These are phyloP conservation scores for Hypercompe scribonia DNA, from an alignment of 2,888 invertebrate species.

Conservation along the genomic window DNA sequence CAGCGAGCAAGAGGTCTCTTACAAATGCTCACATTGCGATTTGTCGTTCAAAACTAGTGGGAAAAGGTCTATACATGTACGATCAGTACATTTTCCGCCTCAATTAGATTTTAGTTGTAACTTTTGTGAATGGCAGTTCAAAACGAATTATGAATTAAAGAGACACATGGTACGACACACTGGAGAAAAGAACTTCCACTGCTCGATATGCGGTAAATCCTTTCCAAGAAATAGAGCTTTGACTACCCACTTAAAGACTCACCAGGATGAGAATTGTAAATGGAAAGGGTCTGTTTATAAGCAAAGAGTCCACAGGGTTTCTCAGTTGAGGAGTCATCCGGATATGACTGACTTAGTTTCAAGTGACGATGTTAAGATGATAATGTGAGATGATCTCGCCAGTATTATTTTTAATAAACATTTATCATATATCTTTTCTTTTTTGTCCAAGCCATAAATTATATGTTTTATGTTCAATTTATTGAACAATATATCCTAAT, in stretches of 20 bases:
- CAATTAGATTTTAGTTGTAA: constrained; percentile 68
- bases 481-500: no score
- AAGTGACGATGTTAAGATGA: constrained; percentile 41
- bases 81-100: constrained; percentile 72
- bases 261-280: constrained; percentile 69
- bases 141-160: constrained; percentile 75
- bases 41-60: constrained; percentile 77
- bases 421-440: neutral
- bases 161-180: constrained; percentile 77
- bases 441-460: neutral
- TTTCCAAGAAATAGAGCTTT: constrained; percentile 71
- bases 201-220: constrained; percentile 71
- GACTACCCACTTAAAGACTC: constrained; percentile 71
- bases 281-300: constrained; percentile 67
- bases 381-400: constrained; percentile 24
- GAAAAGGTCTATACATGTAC: constrained; percentile 71
- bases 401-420: constrained; percentile 49
- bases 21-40: constrained; percentile 74
- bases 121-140: constrained; percentile 76
- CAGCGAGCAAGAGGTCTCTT: constrained; percentile 71
- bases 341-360: constrained; percentile 57
- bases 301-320: constrained; percentile 57
- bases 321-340: constrained; percentile 64
- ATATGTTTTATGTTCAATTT: neutral
- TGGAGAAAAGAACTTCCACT: constrained; percentile 71